Conservation (phyloP, 2,113 vertebrate species). For the Lepidothrix coronata region DNA sequence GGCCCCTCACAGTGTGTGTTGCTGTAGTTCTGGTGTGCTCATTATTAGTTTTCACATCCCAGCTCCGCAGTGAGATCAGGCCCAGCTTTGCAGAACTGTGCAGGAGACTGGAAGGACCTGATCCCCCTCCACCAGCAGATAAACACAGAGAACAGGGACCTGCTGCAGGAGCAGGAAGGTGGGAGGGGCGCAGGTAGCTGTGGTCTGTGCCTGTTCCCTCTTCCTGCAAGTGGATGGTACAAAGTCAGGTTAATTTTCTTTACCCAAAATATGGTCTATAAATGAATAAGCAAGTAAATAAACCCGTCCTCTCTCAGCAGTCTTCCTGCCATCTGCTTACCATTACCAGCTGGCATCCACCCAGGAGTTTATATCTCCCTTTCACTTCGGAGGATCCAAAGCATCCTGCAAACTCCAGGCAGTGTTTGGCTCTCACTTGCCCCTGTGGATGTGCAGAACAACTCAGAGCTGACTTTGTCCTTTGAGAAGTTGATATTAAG, state of each 20-base stretch:
- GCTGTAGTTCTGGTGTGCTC: neutral
- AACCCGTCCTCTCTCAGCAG: slow-evolving; percentile 17
- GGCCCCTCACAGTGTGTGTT: neutral
- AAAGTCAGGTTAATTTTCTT: neutral
- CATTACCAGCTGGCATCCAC: slow-evolving; percentile 38
- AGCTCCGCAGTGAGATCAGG: neutral
- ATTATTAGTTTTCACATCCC: neutral
- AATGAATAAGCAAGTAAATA: slow-evolving; percentile 51
- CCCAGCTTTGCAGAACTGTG: neutral
- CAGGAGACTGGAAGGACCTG: neutral
- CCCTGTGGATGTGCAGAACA: neutral
- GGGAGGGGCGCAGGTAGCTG: fast-evolving
- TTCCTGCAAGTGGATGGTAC: neutral
- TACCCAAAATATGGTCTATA: neutral
- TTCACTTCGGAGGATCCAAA: neutral
- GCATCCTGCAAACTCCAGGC: neutral
- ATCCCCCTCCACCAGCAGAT: neutral
- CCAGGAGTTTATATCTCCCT: neutral
- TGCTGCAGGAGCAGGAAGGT: neutral
- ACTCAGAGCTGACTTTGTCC: neutral
- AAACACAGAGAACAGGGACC: fast-evolving
- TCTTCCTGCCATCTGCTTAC: slow-evolving; percentile 54
- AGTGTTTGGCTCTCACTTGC: neutral
- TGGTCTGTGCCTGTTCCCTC: neutral
- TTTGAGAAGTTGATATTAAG: neutral